These are phyloP conservation scores for Embidobia sp. DNA, from an alignment of 2,888 invertebrate genomes.

Conservation along the genomic window DNA sequence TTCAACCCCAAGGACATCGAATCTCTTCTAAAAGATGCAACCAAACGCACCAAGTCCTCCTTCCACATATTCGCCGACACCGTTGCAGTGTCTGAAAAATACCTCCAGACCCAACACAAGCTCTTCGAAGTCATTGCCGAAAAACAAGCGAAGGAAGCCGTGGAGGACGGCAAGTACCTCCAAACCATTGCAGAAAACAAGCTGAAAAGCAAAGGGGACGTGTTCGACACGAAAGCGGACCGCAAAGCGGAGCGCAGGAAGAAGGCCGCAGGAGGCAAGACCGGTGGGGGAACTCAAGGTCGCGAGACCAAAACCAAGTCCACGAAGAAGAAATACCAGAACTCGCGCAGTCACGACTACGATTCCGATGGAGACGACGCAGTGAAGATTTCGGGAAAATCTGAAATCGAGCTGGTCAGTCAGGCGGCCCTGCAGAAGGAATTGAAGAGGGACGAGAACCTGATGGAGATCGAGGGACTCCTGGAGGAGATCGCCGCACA, in stretches of 20 bases:
- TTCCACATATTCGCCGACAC: conserved; percentile 83
- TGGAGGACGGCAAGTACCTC: conserved; percentile 87
- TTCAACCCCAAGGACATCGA: conserved; percentile 90
- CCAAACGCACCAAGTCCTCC: conserved; percentile 83
- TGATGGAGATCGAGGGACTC: conserved; percentile 88
- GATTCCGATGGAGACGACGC: conserved; percentile 87
- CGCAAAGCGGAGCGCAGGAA: conserved; percentile 94
- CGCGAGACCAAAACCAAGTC: conserved; percentile 97
- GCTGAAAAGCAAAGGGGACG: conserved; percentile 81
- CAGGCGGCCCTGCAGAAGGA: conserved; percentile 86
- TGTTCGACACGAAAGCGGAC: conserved; percentile 84
- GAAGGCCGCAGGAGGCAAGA: conserved; percentile 93
- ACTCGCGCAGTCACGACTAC: conserved; percentile 83
- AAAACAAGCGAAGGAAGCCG: conserved; percentile 86
- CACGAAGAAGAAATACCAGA: conserved; percentile 89
- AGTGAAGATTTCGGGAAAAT: conserved; percentile 73
- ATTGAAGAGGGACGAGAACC: conserved; percentile 82
- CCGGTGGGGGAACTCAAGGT: conserved; percentile 95
- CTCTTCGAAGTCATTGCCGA: conserved; percentile 86
- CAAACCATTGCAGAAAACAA: conserved; percentile 88
- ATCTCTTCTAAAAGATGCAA: conserved; percentile 86
- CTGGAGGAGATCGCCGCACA: conserved; percentile 86
- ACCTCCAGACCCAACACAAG: conserved; percentile 86
- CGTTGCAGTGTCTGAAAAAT: conserved; percentile 82
- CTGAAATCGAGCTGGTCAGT: conserved; percentile 86